phyloP scores from a whole-genome alignment of 2,113 vertebrate species.

The Pelmatolapia mariae region DNA sequence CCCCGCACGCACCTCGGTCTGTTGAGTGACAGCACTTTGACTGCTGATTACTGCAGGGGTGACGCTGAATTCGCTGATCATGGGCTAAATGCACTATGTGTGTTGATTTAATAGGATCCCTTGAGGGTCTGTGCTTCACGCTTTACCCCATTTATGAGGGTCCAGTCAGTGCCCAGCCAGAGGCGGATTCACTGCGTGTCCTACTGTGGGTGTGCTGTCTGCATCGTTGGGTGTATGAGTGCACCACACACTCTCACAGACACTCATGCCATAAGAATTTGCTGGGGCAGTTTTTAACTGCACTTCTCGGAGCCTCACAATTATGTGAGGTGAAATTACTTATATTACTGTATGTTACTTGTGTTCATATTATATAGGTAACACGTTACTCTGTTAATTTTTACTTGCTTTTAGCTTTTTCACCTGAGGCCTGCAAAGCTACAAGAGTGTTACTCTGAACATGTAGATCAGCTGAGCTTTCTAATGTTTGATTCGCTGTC shows the following conservation, averaged over 20 bases:
- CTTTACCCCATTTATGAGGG: constrained; percentile 14
- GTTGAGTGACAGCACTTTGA: constrained; percentile 50
- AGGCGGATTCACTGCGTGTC: background rate
- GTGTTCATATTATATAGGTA: background rate
- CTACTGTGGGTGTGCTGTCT: background rate
- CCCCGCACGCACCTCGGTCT: background rate
- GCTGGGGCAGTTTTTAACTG: background rate
- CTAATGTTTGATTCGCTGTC: background rate
- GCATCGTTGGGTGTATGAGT: background rate
- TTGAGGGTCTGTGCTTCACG: constrained; percentile 5
- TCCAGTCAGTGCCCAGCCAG: background rate
- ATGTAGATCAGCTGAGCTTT: background rate
- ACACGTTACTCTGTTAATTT: constrained; percentile 9
- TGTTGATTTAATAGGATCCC: constrained; percentile 58
- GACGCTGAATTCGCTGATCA: constrained; percentile 34
- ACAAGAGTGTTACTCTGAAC: background rate
- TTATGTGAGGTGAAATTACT: background rate
- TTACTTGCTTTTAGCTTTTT: background rate
- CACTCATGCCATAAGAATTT: background rate
- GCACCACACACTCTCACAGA: background rate
- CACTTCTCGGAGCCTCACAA: constrained; percentile 1
- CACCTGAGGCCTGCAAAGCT: too few relatives aligned
- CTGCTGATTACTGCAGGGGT: constrained; percentile 29
- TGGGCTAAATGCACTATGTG: constrained; percentile 11
- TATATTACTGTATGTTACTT: background rate